phyloP scores from a whole-genome alignment of 2,888 invertebrate species.

The Coecobrya sp. region DNA sequence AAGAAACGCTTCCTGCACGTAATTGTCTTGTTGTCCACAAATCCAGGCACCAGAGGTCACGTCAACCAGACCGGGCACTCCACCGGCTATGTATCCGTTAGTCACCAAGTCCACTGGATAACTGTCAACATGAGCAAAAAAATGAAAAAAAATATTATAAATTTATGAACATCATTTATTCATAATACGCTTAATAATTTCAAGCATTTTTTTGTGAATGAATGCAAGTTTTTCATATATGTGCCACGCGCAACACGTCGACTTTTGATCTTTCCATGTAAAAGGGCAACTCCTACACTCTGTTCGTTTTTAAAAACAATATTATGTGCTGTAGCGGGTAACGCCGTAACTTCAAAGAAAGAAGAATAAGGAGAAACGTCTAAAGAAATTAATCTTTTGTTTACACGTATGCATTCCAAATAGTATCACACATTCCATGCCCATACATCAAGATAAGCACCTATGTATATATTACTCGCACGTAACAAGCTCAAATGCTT shows the following conservation, averaged over 20 bases:
- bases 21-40: constrained; percentile 75
- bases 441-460: constrained; percentile 52
- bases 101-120: constrained; percentile 79
- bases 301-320: background rate
- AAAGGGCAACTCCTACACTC: background rate
- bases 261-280: background rate
- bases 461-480: background rate
- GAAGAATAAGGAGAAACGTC: background rate
- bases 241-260: constrained; percentile 2
- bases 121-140: constrained; percentile 51
- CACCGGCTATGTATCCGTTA: constrained; percentile 69
- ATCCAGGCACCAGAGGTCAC: constrained; percentile 77
- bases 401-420: constrained; percentile 60
- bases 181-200: background rate
- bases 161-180: background rate
- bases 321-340: background rate
- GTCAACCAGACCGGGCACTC: constrained; percentile 72
- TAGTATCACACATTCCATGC: constrained; percentile 49
- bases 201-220: constrained; percentile 19
- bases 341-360: background rate
- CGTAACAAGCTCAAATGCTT: background rate
- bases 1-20: constrained; percentile 77
- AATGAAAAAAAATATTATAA: background rate
- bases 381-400: constrained; percentile 56
- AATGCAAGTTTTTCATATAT: constrained; percentile 33